phyloP scores from a whole-genome alignment of 1,140 invertebrate genomes.

The Paraescarpia echinospica region DNA sequence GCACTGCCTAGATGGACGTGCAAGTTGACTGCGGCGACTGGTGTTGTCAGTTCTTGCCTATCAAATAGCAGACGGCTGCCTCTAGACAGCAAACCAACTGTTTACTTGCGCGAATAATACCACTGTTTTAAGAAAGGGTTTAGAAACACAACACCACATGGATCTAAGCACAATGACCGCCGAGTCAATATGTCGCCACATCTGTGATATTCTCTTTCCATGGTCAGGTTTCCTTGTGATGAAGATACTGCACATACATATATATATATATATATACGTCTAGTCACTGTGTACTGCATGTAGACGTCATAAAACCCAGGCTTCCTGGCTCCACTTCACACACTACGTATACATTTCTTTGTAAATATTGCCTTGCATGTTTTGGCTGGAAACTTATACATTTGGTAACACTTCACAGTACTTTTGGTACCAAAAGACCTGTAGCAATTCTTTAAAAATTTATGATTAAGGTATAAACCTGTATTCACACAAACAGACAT shows the following conservation, averaged over 20 bases:
- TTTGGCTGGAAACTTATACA: neutral
- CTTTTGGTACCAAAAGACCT: too few species aligned
- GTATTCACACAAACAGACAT: too few species aligned
- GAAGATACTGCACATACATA: neutral
- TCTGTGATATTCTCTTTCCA: neutral
- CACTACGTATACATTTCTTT: neutral
- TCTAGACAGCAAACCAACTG: neutral
- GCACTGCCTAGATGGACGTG: neutral
- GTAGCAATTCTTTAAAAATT: too few species aligned
- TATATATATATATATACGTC: neutral
- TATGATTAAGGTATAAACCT: too few species aligned
- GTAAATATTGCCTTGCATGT: neutral
- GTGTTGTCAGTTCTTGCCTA: neutral
- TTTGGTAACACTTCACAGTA: too few species aligned
- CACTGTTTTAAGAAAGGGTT: neutral
- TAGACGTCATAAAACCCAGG: neutral
- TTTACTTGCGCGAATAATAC: neutral
- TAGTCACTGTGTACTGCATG: neutral
- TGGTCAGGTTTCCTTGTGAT: neutral
- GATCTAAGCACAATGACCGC: neutral
- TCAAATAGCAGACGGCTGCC: neutral
- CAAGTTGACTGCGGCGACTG: neutral
- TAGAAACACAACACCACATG: neutral
- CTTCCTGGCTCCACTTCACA: neutral
- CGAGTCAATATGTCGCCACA: neutral